A percentile compares a stretch with the other conserved stretches of the same genome.
These are phyloP conservation scores for Dasyprocta punctata DNA, from an alignment of 2,113 vertebrate species.

Conservation along the genomic window DNA sequence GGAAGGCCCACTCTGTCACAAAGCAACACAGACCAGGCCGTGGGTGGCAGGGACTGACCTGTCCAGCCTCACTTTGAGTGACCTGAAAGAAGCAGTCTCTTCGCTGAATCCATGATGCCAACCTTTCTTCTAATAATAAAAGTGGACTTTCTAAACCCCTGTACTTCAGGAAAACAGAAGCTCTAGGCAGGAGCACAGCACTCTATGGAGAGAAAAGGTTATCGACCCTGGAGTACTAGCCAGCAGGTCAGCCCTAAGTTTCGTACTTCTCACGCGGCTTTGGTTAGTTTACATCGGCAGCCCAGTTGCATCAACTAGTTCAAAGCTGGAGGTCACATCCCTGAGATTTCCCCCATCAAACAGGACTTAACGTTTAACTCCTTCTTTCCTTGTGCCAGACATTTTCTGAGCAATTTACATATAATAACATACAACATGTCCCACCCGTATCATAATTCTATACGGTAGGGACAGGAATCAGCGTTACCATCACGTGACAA, in stretches of 20 bases:
- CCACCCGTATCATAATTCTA: not conserved
- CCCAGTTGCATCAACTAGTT: not conserved
- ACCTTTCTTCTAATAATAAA: not conserved
- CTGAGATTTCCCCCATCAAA: not conserved
- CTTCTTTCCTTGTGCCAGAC: not conserved
- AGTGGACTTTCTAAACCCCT: not conserved
- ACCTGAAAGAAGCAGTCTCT: not conserved
- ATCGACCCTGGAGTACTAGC: not conserved
- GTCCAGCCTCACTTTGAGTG: not conserved
- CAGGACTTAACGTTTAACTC: not conserved
- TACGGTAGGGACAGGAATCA: not conserved
- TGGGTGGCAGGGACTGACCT: not conserved
- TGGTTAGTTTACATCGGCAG: not conserved
- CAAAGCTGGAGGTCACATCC: not conserved
- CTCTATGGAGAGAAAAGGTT: not conserved
- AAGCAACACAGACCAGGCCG: not conserved
- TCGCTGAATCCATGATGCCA: not conserved
- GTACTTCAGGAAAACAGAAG: not conserved
- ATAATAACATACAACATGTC: not conserved
- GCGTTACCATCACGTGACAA: not conserved
- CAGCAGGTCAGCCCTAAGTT: not conserved
- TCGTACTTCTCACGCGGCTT: not conserved
- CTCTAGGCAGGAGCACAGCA: not conserved
- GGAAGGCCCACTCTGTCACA: not conserved
- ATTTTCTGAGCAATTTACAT: not conserved